Conservation (phyloP, 2,888 invertebrate species). For the Liodrosophila aerea region DNA sequence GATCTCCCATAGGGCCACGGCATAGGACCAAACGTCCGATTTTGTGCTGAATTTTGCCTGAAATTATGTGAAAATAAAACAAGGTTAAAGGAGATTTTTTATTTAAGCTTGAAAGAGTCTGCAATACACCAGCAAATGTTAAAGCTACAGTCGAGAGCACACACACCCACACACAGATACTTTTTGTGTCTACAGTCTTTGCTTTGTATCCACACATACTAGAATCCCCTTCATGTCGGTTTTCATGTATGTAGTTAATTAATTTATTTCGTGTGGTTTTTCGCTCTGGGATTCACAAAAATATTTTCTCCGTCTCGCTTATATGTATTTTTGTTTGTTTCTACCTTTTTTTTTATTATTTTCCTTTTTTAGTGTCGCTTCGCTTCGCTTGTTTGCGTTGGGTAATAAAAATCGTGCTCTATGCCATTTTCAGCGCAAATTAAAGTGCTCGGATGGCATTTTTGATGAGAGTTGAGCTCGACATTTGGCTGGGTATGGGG, state of each 20-base stretch:
- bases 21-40: conserved; percentile 95
- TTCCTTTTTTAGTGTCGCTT: conserved; percentile 14
- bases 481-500: background rate
- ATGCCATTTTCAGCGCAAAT: conserved; percentile 34
- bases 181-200: conserved; percentile 13
- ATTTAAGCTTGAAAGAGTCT: too few species aligned
- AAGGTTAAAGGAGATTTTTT: too few species aligned
- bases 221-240: conserved; percentile 23
- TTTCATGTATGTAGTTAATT: conserved; percentile 78
- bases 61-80: conserved; percentile 48
- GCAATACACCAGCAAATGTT: too few species aligned
- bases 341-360: conserved; percentile 26
- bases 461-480: conserved; percentile 18
- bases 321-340: conserved; percentile 28
- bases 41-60: conserved; percentile 92
- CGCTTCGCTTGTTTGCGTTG: conserved; percentile 18
- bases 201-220: conserved; percentile 36
- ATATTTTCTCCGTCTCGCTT: conserved; percentile 44
- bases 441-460: conserved; percentile 37
- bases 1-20: conserved; percentile 93
- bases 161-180: conserved; percentile 40
- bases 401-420: conserved; percentile 31
- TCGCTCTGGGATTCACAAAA: conserved; percentile 70
- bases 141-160: too few species aligned
- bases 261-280: conserved; percentile 79